phyloP scores from a whole-genome alignment of 2,797 vertebrate genomes.

The Phalloptychus januarius region DNA sequence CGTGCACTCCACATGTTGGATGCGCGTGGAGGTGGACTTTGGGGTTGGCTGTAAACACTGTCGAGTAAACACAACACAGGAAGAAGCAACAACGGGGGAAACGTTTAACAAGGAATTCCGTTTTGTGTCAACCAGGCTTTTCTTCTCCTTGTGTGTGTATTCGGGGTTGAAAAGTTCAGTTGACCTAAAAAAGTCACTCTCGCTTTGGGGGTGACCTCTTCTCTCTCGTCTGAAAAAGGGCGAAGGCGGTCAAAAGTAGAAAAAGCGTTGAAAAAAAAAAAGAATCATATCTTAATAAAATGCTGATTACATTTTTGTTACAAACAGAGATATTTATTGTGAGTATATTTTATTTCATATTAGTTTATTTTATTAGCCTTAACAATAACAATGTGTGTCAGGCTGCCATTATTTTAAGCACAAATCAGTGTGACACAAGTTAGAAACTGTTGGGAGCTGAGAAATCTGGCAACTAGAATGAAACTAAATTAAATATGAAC shows the following conservation, averaged over 20 bases:
- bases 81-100: constrained; percentile 72
- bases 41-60: constrained; percentile 72
- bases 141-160: constrained; percentile 53
- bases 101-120: constrained; percentile 78
- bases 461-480: not conserved
- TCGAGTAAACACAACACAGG: constrained; percentile 79
- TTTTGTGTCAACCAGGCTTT: constrained; percentile 73
- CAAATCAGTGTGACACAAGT: not conserved
- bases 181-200: constrained; percentile 71
- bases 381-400: not conserved
- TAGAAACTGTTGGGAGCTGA: too few species aligned
- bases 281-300: not conserved
- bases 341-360: not conserved
- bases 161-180: constrained; percentile 77
- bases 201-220: constrained; percentile 66
- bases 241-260: constrained; percentile 21
- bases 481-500: not conserved
- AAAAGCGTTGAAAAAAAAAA: not conserved
- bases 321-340: not conserved
- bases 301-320: not conserved
- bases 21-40: constrained; percentile 56
- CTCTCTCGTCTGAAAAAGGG: constrained; percentile 39
- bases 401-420: not conserved
- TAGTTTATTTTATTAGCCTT: not conserved
- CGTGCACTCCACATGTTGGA: constrained; percentile 56